phyloP scores from a whole-genome alignment of 2,113 vertebrate genomes.

The Xyrauchen texanus region DNA sequence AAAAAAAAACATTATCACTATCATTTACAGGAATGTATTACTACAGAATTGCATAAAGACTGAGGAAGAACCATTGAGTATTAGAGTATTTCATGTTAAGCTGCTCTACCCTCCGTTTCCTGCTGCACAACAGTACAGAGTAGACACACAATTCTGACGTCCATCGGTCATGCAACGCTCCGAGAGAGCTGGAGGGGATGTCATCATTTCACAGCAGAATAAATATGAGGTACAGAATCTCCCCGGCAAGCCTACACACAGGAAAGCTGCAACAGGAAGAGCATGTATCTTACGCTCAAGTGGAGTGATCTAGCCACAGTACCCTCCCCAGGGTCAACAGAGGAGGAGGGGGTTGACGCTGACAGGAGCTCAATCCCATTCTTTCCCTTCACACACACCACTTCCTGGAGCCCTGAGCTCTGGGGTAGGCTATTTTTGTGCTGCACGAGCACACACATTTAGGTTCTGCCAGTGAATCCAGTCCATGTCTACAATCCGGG shows the following conservation, averaged over 20 bases:
- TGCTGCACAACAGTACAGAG: not conserved
- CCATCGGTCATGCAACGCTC: not conserved
- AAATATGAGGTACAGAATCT: slow-evolving; percentile 3
- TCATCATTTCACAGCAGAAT: not conserved
- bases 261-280: slow-evolving; percentile 15
- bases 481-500: slow-evolving; percentile 72
- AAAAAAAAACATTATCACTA: not conserved
- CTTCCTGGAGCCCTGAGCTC: slow-evolving; percentile 39
- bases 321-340: slow-evolving; percentile 8
- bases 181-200: not conserved
- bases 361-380: not conserved
- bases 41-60: not conserved
- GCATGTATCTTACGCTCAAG: not conserved
- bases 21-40: not conserved
- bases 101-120: slow-evolving; percentile 1
- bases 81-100: slow-evolving; percentile 13
- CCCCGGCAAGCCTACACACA: not conserved
- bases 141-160: not conserved
- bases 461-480: slow-evolving; percentile 29
- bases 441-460: slow-evolving; percentile 33
- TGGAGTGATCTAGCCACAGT: not conserved
- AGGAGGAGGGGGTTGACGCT: slow-evolving; percentile 17
- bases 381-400: not conserved
- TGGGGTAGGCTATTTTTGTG: slow-evolving; percentile 34
- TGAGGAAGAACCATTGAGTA: not conserved